Evolutionary conservation across 92 coral and sea anemone genomes (phyloP).

Genomic region (Epizoanthus scotinus): DNA sequence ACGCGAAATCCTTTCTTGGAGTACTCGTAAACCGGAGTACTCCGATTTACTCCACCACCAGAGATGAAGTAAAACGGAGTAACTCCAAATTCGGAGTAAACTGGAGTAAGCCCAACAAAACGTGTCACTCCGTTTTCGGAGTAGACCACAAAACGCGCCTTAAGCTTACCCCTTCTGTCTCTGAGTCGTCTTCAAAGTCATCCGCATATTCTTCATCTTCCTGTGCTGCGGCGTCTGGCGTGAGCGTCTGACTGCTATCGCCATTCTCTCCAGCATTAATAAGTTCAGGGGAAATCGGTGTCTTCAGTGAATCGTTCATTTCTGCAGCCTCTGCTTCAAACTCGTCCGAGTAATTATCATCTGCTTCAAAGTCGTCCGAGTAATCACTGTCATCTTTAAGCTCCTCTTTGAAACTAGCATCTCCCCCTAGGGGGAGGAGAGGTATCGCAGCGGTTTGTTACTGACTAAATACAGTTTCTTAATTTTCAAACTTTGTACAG

Average conservation of each 20-base stretch:
- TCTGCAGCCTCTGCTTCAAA: conserved; percentile 69
- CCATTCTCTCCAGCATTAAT: conserved; percentile 44
- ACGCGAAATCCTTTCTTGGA: too few relatives aligned
- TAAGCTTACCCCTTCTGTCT: conserved; percentile 73
- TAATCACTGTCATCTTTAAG: conserved; percentile 71
- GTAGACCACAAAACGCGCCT: too few relatives aligned
- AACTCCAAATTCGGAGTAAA: too few relatives aligned
- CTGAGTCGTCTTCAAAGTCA: conserved; percentile 89
- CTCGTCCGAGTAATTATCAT: conserved; percentile 81
- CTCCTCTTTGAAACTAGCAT: conserved; percentile 22
- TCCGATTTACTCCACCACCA: too few relatives aligned
- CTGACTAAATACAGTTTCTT: neutral
- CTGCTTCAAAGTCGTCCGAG: conserved; percentile 91
- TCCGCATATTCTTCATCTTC: conserved; percentile 70
- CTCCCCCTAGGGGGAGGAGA: conserved; percentile 13
- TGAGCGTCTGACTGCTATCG: conserved; percentile 3
- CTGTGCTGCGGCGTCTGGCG: conserved; percentile 30
- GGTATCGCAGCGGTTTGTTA: too few relatives aligned
- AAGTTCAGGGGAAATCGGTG: conserved; percentile 53
- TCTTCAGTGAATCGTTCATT: conserved; percentile 54
- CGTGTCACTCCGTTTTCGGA: too few relatives aligned
- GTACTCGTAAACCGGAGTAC: too few relatives aligned
- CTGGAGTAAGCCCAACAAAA: too few relatives aligned
- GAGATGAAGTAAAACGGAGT: too few relatives aligned
- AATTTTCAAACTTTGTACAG: too few relatives aligned